These are phyloP conservation scores for Scaptomyza cyrtandrae DNA, from an alignment of 2,888 invertebrate genomes.

Conservation along the genomic window DNA sequence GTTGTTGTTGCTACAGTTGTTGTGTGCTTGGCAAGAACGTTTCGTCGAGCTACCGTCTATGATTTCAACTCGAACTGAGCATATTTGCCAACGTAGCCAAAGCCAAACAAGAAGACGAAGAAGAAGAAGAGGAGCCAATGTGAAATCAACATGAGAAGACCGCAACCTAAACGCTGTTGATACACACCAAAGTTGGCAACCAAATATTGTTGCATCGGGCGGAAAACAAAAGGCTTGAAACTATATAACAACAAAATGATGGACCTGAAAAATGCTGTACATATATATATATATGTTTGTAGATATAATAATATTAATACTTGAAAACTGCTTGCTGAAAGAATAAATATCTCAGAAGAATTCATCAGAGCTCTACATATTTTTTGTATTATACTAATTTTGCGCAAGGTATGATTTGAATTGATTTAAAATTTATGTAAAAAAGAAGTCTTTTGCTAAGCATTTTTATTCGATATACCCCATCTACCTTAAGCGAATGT, in stretches of 20 bases:
- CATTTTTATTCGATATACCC: conserved; percentile 19
- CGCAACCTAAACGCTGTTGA: conserved; percentile 75
- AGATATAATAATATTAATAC: too few species aligned
- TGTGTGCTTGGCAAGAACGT: conserved; percentile 51
- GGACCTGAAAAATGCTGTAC: conserved; percentile 23
- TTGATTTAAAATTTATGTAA: too few species aligned
- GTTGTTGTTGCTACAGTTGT: neutral
- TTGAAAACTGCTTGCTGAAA: too few species aligned
- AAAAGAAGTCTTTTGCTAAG: too few species aligned
- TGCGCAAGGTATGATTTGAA: too few species aligned
- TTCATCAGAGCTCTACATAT: too few species aligned
- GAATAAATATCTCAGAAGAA: too few species aligned
- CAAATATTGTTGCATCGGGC: conserved; percentile 75
- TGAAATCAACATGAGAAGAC: conserved; percentile 37
- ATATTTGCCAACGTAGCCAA: conserved; percentile 60
- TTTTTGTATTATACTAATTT: too few species aligned
- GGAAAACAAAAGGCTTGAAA: conserved; percentile 39
- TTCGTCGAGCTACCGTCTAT: conserved; percentile 50
- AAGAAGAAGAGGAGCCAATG: conserved; percentile 28
- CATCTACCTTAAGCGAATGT: neutral
- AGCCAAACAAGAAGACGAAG: conserved; percentile 49
- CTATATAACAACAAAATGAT: conserved; percentile 13
- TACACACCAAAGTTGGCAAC: conserved; percentile 74
- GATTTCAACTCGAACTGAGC: conserved; percentile 49
- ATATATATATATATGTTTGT: neutral